These are phyloP conservation scores for Ormyrus labotus DNA, from an alignment of 2,888 invertebrate genomes.

Conservation along the genomic window DNA sequence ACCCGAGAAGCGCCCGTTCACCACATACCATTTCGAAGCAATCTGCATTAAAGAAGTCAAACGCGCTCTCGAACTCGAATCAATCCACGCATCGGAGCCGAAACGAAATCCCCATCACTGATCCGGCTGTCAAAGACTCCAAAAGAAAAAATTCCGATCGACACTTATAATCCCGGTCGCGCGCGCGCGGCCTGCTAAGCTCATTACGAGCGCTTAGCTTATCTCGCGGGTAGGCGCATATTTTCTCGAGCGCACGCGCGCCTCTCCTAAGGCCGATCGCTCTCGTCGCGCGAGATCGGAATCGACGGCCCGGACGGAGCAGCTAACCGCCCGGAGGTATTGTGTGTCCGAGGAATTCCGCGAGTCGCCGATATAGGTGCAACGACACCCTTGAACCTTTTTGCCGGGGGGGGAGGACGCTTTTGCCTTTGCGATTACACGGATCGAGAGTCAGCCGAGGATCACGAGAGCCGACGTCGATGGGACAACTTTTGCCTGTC, in stretches of 20 bases:
- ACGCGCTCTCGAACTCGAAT: background rate
- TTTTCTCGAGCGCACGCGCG: background rate
- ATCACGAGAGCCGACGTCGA: constrained; percentile 18
- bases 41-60: too few relatives aligned
- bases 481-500: constrained; percentile 18
- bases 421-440: background rate
- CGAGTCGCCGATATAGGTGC: constrained; percentile 8
- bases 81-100: too few relatives aligned
- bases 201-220: constrained; percentile 45
- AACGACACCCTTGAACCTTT: constrained; percentile 49
- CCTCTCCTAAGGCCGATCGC: background rate
- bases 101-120: too few relatives aligned
- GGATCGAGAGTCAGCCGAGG: constrained; percentile 6
- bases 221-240: background rate
- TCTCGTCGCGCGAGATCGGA: constrained; percentile 55
- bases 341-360: constrained; percentile 69
- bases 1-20: too few relatives aligned
- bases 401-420: background rate
- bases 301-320: constrained; percentile 65
- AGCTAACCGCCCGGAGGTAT: constrained; percentile 73
- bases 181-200: constrained; percentile 30
- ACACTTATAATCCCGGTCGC: constrained; percentile 21
- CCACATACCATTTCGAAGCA: too few relatives aligned
- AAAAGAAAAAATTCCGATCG: background rate
- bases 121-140: too few relatives aligned